A percentile compares a stretch with the other conserved stretches of the same genome.
These are phyloP conservation scores for Otocyon megalotis DNA, from an alignment of 2,113 vertebrate genomes.

Conservation along the genomic window DNA sequence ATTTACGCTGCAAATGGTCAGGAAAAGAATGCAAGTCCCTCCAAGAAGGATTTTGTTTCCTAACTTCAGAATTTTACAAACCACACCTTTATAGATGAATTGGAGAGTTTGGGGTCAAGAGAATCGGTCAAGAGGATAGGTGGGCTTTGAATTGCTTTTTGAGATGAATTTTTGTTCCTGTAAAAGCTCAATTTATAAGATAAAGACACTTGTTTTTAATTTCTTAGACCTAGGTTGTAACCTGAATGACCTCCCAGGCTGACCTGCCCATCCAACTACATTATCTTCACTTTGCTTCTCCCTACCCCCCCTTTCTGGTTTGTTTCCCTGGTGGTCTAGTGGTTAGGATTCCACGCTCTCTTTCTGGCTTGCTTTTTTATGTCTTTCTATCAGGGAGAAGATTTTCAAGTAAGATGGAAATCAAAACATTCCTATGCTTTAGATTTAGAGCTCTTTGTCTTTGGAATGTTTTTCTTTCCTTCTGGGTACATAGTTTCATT, in stretches of 20 bases:
- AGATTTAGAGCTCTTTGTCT: neutral
- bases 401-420: neutral
- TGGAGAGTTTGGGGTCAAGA: neutral
- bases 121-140: neutral
- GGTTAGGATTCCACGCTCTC: too few relatives aligned
- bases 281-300: neutral
- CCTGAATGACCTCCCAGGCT: neutral
- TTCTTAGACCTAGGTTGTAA: neutral
- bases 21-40: neutral
- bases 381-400: neutral
- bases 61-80: neutral
- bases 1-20: neutral
- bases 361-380: neutral
- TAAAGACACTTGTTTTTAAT: neutral
- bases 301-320: too few relatives aligned
- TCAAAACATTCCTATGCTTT: neutral
- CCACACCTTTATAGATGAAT: neutral
- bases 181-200: neutral
- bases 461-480: neutral
- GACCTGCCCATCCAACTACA: neutral
- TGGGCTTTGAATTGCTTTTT: neutral
- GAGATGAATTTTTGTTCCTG: neutral
- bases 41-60: neutral
- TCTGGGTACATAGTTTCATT: neutral
- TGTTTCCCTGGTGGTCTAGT: too few relatives aligned